A percentile compares a stretch with the other conserved stretches of the same genome.
Conservation (phyloP, 2,888 invertebrate genomes). For the Unio pictorum region DNA sequence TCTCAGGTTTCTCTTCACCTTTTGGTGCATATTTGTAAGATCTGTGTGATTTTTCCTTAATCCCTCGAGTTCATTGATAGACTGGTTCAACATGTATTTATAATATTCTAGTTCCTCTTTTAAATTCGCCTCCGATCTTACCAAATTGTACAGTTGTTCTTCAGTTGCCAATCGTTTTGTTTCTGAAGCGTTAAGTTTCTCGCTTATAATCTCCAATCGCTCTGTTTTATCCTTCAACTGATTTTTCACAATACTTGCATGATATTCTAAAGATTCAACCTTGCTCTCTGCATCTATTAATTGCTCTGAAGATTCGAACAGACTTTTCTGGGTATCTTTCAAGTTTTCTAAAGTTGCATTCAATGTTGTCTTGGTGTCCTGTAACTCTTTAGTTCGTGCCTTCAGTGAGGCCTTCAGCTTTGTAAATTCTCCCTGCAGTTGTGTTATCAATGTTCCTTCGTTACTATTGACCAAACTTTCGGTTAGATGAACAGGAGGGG, state of each 20-base stretch:
- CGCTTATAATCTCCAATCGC: constrained; percentile 36
- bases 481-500: constrained; percentile 1
- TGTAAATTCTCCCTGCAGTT: constrained; percentile 49
- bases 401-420: constrained; percentile 39
- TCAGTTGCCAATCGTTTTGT: constrained; percentile 32
- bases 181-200: constrained; percentile 34
- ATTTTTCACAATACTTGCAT: constrained; percentile 56
- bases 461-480: constrained; percentile 7
- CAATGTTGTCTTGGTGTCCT: constrained; percentile 42
- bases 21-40: constrained; percentile 34
- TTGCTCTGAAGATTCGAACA: constrained; percentile 42
- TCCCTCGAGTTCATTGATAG: constrained; percentile 21
- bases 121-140: constrained; percentile 52
- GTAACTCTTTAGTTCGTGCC: constrained; percentile 41
- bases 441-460: constrained; percentile 34
- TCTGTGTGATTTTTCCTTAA: constrained; percentile 39
- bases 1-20: constrained; percentile 32
- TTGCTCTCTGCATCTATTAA: constrained; percentile 50
- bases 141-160: constrained; percentile 41
- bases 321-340: constrained; percentile 47
- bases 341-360: constrained; percentile 48
- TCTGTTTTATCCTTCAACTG: constrained; percentile 53
- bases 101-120: constrained; percentile 51
- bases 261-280: constrained; percentile 43
- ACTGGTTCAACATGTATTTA: constrained; percentile 41